Percentiles rank a stretch among this genome's conserved stretches.
phyloP scores from a whole-genome alignment of 64 coral and sea anemone genomes.

The Cladopsammia gracilis region DNA sequence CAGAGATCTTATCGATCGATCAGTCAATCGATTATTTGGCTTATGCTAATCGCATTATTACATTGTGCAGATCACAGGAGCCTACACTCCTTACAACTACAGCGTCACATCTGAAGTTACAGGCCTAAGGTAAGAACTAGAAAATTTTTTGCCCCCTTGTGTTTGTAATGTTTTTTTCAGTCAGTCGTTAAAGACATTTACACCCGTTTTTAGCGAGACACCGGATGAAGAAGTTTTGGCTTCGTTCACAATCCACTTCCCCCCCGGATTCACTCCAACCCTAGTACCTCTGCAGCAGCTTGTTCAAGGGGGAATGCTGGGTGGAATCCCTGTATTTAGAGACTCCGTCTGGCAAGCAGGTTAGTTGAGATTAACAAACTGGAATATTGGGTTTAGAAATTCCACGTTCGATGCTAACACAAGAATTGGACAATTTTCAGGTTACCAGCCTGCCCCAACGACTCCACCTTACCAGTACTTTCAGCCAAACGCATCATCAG shows the following conservation, averaged over 20 bases:
- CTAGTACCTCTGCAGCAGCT: slow-evolving; percentile 54
- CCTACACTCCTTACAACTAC: slow-evolving; percentile 5
- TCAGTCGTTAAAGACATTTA: background rate
- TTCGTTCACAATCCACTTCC: slow-evolving; percentile 50
- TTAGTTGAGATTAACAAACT: background rate
- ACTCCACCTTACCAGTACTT: background rate
- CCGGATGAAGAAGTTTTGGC: slow-evolving; percentile 58
- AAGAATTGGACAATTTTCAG: background rate
- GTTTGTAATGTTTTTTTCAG: background rate
- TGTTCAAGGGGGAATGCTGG: slow-evolving; percentile 42
- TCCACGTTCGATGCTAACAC: background rate
- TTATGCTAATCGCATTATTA: background rate
- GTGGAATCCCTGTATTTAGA: slow-evolving; percentile 60
- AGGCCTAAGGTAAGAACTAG: slow-evolving; percentile 24
- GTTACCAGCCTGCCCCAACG: background rate
- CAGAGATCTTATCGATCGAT: too few species aligned
- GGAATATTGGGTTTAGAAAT: background rate
- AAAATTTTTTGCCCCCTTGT: background rate
- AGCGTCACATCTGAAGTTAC: slow-evolving; percentile 46
- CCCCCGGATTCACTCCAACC: slow-evolving; percentile 24
- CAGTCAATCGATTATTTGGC: too few species aligned
- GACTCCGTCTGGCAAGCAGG: slow-evolving; percentile 35
- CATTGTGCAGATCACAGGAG: slow-evolving; percentile 44
- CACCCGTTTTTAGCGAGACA: background rate
- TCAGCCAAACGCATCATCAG: background rate